Evolutionary conservation across 1,140 invertebrate species (phyloP), one percentile per base, ranked within the genome.

Genomic region (Metopolophium dirhodum): DNA sequence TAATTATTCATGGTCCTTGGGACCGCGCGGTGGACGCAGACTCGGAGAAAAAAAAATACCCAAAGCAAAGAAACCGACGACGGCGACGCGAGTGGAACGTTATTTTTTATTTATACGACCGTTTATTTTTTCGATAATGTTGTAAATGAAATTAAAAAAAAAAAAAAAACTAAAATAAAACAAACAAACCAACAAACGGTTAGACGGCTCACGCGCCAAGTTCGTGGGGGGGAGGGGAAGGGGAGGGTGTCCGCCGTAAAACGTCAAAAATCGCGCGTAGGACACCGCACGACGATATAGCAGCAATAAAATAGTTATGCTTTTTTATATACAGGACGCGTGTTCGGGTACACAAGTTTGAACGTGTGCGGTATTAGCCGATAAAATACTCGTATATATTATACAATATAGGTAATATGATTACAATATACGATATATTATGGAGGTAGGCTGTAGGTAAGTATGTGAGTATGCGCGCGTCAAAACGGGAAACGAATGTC

Each of bases 1-100:
- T 90, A 90, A 90, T 90, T 90, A 90, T 90, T 90, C 89, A 90
- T 68, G 89, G 57, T 90, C 88, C 88, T 90, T 45, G 89, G 86
- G 49, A 57, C 87, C 87, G 22, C 47, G n/a, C 86, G 85, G 86
- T n/a, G 45, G 85, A 87, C n/a, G 54, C 54, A 68, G 54, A 90
- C 35, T 45, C 57, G 14, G n/a, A 30, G 26, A 61, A 68, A 51
- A 51, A 47, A 49, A 51, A 57, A 61, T 37, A 26, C 57, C 37
- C 41, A 61, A 90, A 90, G 51, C 35, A 90, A 61, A 57, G 88
- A 68, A 90, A n/a, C 22, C 18, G 47, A 88, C 47, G 86, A 49
- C 22, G 30, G 47, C 85, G 51, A 54, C 20, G 20, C 51, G 37
- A 87, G 85, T 49, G 87, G 35, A 57, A 90, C 88, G 54, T 37